A percentile compares a stretch with the other conserved stretches of the same genome.
phyloP scores from a whole-genome alignment of 1,140 invertebrate genomes.

The Planococcus citri region DNA sequence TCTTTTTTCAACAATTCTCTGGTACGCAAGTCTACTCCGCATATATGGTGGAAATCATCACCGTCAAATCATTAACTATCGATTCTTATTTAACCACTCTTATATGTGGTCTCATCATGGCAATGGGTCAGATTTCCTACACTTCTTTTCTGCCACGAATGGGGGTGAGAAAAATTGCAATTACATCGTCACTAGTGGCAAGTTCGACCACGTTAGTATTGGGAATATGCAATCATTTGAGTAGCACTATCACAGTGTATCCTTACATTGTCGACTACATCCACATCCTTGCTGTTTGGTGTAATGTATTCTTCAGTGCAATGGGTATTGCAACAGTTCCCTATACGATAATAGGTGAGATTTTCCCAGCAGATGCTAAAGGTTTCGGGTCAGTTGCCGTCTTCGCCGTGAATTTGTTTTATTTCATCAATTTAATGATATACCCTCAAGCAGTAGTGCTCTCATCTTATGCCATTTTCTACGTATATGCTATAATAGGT shows the following conservation, averaged over 20 bases:
- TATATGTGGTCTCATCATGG: slow-evolving; percentile 39
- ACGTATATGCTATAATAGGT: slow-evolving; percentile 53
- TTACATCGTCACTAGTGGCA: slow-evolving; percentile 42
- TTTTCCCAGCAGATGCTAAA: slow-evolving; percentile 35
- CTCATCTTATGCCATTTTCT: slow-evolving; percentile 49
- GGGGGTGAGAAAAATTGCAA: slow-evolving; percentile 39
- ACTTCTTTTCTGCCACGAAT: slow-evolving; percentile 41
- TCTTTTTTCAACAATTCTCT: slow-evolving; percentile 64
- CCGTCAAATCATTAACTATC: slow-evolving; percentile 35
- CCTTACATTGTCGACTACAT: neutral
- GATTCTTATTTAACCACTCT: slow-evolving; percentile 32
- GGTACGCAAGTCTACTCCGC: slow-evolving; percentile 56
- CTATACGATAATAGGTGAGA: slow-evolving; percentile 45
- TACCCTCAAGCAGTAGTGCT: slow-evolving; percentile 44
- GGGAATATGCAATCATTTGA: neutral
- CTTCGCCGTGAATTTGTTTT: slow-evolving; percentile 41
- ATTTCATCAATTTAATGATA: slow-evolving; percentile 57
- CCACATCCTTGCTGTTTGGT: slow-evolving; percentile 25
- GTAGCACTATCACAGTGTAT: neutral
- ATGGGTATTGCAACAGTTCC: slow-evolving; percentile 46
- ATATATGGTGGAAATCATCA: slow-evolving; percentile 49
- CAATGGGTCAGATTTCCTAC: slow-evolving; percentile 38
- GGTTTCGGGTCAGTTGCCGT: slow-evolving; percentile 36
- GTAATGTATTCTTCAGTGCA: slow-evolving; percentile 40
- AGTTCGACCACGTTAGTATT: slow-evolving; percentile 38